Conservation (phyloP, 2,797 vertebrate species). For the Pampus argenteus region DNA sequence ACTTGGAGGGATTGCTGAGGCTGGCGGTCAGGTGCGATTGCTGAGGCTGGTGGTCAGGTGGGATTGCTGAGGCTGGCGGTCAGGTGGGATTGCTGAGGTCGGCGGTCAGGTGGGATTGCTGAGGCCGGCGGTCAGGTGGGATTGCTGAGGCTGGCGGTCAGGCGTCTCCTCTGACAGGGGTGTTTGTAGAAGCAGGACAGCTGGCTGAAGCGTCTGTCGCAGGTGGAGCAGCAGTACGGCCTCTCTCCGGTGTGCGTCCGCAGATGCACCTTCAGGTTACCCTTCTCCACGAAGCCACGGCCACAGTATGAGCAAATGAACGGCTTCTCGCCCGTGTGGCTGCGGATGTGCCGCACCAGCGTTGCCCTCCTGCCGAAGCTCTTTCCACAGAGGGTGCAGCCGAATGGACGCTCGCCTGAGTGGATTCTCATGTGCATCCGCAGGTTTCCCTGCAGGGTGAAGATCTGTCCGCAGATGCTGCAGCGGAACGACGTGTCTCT, state of each 20-base stretch:
- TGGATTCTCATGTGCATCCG: slow-evolving; percentile 61
- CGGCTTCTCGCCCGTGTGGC: slow-evolving; percentile 67
- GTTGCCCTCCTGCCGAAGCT: slow-evolving; percentile 52
- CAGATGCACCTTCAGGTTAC: slow-evolving; percentile 61
- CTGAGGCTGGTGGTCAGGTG: no score
- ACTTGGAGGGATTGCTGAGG: no score
- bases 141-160: neutral
- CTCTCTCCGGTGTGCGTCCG: slow-evolving; percentile 60
- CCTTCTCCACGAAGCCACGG: slow-evolving; percentile 57
- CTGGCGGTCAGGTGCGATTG: no score
- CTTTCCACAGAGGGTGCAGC: slow-evolving; percentile 56
- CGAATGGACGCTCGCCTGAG: slow-evolving; percentile 54
- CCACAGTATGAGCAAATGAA: slow-evolving; percentile 52
- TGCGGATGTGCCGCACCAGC: slow-evolving; percentile 57
- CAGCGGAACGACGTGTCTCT: slow-evolving; percentile 37
- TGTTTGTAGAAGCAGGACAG: slow-evolving; percentile 58
- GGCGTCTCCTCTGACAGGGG: slow-evolving; percentile 44
- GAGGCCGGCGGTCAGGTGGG: slow-evolving; percentile 25
- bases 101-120: no score
- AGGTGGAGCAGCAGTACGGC: slow-evolving; percentile 53
- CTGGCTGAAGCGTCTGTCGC: slow-evolving; percentile 56
- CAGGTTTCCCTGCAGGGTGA: slow-evolving; percentile 58
- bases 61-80: neutral
- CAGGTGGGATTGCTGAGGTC: no score
- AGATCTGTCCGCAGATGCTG: slow-evolving; percentile 49